A percentile compares a stretch with the other conserved stretches of the same genome.
Evolutionary conservation across 2,113 vertebrate genomes (phyloP).

Genomic region (Tautogolabrus adspersus): DNA sequence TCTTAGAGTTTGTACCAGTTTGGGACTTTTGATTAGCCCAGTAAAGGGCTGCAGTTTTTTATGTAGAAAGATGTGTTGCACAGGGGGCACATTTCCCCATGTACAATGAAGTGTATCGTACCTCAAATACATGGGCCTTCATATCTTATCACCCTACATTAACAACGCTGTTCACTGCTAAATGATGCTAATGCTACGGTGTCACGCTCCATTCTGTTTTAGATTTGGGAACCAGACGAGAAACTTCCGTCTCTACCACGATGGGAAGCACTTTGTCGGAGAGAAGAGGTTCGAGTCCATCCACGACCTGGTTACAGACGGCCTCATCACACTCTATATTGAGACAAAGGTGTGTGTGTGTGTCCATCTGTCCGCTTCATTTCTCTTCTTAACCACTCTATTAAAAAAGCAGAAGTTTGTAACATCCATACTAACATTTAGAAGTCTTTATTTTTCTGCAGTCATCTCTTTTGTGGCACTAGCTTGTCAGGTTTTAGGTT

Average conservation of each 20-base stretch:
- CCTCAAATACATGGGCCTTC: too few species aligned
- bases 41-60: not conserved
- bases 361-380: not conserved
- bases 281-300: slow-evolving; percentile 98
- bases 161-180: too few species aligned
- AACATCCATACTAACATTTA: too few species aligned
- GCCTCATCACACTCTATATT: slow-evolving; percentile 96
- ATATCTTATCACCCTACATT: too few species aligned
- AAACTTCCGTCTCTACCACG: slow-evolving; percentile 97
- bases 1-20: not conserved
- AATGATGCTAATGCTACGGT: too few species aligned
- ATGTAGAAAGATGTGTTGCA: too few species aligned
- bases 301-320: slow-evolving; percentile 97
- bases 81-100: too few species aligned
- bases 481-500: too few species aligned
- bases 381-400: not conserved
- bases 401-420: too few species aligned
- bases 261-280: slow-evolving; percentile 97
- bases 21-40: not conserved
- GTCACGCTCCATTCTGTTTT: not conserved
- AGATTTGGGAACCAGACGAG: slow-evolving; percentile 97
- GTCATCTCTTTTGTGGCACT: too few species aligned
- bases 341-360: slow-evolving; percentile 87
- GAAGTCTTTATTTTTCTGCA: too few species aligned
- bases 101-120: too few species aligned